These are phyloP conservation scores for Cebus imitator DNA, from an alignment of 2,113 vertebrate species.

Conservation along the genomic window DNA sequence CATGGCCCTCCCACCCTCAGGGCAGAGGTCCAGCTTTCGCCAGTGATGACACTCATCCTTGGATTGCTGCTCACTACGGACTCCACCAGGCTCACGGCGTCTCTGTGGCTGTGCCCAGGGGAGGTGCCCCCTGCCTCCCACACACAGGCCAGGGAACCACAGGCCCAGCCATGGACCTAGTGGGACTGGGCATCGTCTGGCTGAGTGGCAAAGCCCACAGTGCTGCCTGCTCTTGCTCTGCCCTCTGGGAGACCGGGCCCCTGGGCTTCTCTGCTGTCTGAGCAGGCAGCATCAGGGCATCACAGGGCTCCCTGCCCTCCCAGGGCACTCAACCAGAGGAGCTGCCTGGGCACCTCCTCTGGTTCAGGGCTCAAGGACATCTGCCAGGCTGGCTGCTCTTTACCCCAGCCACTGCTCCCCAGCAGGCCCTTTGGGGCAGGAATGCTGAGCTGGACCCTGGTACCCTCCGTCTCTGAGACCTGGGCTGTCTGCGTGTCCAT, in stretches of 20 bases:
- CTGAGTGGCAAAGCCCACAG: not conserved
- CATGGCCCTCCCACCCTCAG: not conserved
- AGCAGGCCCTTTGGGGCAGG: not conserved
- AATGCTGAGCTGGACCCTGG: not conserved
- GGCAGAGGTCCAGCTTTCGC: not conserved
- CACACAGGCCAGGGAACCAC: not conserved
- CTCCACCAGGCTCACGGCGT: not conserved
- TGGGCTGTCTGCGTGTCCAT: not conserved
- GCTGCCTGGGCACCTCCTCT: not conserved
- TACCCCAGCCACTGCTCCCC: not conserved
- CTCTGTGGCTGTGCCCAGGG: not conserved
- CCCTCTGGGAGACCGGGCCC: not conserved
- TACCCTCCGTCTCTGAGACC: not conserved
- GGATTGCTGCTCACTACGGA: accelerated
- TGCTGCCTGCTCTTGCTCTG: no score
- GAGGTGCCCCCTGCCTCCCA: not conserved
- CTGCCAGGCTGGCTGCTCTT: no score
- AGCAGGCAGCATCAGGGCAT: no score
- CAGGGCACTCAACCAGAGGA: not conserved
- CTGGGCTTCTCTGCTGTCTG: not conserved
- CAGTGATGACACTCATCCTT: accelerated
- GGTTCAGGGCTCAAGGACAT: accelerated
- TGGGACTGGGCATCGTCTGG: accelerated
- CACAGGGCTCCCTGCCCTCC: no score
- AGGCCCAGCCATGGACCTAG: not conserved